Evolutionary conservation across 2,797 vertebrate genomes (phyloP).

Genomic region (Podarcis lilfordi): DNA sequence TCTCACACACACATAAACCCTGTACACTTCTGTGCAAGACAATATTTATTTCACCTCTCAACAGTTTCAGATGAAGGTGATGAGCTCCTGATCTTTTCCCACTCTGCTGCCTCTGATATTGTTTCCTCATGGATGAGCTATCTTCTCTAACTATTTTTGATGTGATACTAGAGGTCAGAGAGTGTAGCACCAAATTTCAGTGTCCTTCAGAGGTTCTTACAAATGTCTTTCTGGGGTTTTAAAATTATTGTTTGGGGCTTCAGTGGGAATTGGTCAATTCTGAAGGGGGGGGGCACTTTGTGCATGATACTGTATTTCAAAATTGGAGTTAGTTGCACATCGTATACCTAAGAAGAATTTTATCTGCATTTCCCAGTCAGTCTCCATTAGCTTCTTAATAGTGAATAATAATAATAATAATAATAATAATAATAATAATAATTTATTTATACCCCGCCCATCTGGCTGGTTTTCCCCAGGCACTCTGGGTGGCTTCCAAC

Average conservation of each 20-base stretch:
- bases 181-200: constrained; percentile 15
- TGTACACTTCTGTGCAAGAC: neutral
- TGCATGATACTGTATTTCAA: neutral
- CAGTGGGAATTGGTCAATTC: neutral
- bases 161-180: constrained; percentile 21
- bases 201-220: constrained; percentile 25
- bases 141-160: constrained; percentile 28
- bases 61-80: constrained; percentile 18
- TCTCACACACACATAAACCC: neutral
- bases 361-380: neutral
- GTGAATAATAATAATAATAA: too few species aligned
- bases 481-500: too few species aligned
- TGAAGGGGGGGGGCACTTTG: neutral
- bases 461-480: too few species aligned
- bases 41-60: constrained; percentile 1
- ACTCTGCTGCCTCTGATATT: constrained; percentile 15
- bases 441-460: too few species aligned
- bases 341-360: neutral
- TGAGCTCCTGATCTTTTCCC: constrained; percentile 33
- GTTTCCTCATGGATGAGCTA: constrained; percentile 34
- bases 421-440: too few species aligned
- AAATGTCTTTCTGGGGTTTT: constrained; percentile 8
- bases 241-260: constrained; percentile 5
- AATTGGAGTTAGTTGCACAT: neutral
- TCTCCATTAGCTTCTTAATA: neutral